Percentiles rank a stretch among this genome's conserved stretches.
These are phyloP conservation scores for Torymus tubicola DNA, from an alignment of 2,888 invertebrate species.

Conservation along the genomic window DNA sequence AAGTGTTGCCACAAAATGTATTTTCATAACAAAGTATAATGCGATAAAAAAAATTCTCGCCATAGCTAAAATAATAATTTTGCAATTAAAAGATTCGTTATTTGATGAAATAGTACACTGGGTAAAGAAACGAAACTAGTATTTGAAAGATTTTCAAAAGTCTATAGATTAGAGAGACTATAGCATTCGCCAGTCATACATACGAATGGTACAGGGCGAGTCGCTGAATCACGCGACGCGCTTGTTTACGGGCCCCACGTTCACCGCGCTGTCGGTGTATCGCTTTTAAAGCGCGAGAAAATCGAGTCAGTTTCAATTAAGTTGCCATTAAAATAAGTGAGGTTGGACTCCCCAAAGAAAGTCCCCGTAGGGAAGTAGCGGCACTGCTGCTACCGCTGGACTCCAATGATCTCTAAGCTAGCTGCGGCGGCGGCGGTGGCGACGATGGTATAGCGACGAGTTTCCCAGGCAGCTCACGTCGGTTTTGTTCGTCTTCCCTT, in stretches of 20 bases:
- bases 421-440: neutral
- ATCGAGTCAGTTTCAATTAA: slow-evolving; percentile 52
- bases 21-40: no score
- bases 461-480: slow-evolving; percentile 45
- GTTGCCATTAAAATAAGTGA: slow-evolving; percentile 55
- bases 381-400: slow-evolving; percentile 16
- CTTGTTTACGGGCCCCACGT: neutral
- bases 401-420: slow-evolving; percentile 46
- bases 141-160: no score
- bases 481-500: slow-evolving; percentile 17
- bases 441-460: neutral
- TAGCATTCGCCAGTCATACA: no score
- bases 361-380: slow-evolving; percentile 39
- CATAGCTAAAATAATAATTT: no score
- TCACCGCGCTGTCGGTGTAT: neutral
- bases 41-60: no score
- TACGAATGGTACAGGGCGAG: no score
- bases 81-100: no score
- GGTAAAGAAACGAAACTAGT: no score
- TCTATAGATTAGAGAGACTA: no score
- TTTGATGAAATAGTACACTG: no score
- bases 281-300: slow-evolving; percentile 30
- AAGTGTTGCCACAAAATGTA: no score
- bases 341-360: slow-evolving; percentile 25
- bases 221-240: no score